These are phyloP conservation scores for Osmoderma eremita DNA, from an alignment of 2,888 invertebrate genomes.

Conservation along the genomic window DNA sequence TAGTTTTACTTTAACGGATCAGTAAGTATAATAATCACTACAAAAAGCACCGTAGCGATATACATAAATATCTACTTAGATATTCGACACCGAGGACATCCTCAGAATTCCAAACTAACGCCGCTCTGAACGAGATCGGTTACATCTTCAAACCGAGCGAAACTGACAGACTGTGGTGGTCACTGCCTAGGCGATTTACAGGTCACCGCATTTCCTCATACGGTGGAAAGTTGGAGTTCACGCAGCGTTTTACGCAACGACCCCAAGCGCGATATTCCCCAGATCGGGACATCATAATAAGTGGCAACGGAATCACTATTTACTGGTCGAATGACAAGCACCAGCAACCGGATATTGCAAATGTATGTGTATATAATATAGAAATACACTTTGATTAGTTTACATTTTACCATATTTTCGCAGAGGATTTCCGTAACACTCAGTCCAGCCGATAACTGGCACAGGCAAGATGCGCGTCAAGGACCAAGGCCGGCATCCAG, in stretches of 20 bases:
- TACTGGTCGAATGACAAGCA: constrained; percentile 77
- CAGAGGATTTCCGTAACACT: constrained; percentile 74
- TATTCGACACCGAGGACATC: constrained; percentile 59
- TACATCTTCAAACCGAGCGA: constrained; percentile 66
- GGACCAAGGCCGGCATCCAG: constrained; percentile 74
- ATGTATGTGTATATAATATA: constrained; percentile 66
- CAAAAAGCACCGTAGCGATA: background rate
- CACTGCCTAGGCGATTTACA: constrained; percentile 74
- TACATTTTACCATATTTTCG: constrained; percentile 23
- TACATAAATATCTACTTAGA: constrained; percentile 13
- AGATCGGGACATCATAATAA: constrained; percentile 85
- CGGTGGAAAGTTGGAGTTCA: constrained; percentile 82
- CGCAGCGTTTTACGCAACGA: constrained; percentile 72
- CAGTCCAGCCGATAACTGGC: constrained; percentile 74
- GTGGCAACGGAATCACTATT: constrained; percentile 80
- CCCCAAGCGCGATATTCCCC: constrained; percentile 67
- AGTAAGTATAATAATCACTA: constrained; percentile 62
- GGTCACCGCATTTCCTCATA: constrained; percentile 87
- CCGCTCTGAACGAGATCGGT: constrained; percentile 71
- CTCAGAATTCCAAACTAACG: constrained; percentile 66
- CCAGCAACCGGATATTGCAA: constrained; percentile 67
- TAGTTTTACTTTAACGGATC: constrained; percentile 73
- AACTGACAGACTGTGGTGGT: constrained; percentile 75
- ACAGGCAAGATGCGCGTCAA: constrained; percentile 65
- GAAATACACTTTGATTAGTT: constrained; percentile 21